Percentiles rank a stretch among this genome's conserved stretches.
These are phyloP conservation scores for Endotricha flammealis DNA, from an alignment of 2,888 invertebrate genomes.

Conservation along the genomic window DNA sequence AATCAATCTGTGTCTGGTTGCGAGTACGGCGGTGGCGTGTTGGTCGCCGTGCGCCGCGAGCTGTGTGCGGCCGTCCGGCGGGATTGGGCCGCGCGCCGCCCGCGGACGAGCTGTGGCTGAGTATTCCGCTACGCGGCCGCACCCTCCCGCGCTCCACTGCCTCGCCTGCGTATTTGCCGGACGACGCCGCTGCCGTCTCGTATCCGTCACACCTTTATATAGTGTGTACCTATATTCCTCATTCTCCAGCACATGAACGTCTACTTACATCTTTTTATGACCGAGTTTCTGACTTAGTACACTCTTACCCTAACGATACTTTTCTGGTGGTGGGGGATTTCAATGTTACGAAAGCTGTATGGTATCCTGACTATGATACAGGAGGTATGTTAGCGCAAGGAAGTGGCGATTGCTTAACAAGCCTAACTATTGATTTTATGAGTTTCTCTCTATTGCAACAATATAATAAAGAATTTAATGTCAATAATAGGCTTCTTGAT, in stretches of 20 bases:
- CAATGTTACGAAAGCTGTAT: not conserved
- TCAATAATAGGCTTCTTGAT: constrained; percentile 5
- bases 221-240: constrained; percentile 1
- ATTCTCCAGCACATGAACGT: too few species aligned
- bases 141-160: constrained; percentile 1
- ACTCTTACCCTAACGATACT: not conserved
- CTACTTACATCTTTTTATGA: too few species aligned
- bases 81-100: constrained; percentile 1
- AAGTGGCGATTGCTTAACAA: not conserved
- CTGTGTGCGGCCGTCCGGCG: not conserved
- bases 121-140: constrained; percentile 4
- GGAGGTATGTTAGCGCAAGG: not conserved
- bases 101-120: constrained; percentile 5
- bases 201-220: not conserved
- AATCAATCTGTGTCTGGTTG: not conserved
- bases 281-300: too few species aligned
- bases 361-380: not conserved
- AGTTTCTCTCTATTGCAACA: constrained; percentile 1
- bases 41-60: constrained; percentile 3
- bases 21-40: not conserved
- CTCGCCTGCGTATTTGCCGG: not conserved
- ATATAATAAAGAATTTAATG: constrained; percentile 3
- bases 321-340: not conserved
- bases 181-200: not conserved
- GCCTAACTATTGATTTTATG: constrained; percentile 1